Evolutionary conservation across 2,113 vertebrate species (phyloP), one percentile per base, ranked within the genome.

Genomic region (Setophaga kirtlandii): DNA sequence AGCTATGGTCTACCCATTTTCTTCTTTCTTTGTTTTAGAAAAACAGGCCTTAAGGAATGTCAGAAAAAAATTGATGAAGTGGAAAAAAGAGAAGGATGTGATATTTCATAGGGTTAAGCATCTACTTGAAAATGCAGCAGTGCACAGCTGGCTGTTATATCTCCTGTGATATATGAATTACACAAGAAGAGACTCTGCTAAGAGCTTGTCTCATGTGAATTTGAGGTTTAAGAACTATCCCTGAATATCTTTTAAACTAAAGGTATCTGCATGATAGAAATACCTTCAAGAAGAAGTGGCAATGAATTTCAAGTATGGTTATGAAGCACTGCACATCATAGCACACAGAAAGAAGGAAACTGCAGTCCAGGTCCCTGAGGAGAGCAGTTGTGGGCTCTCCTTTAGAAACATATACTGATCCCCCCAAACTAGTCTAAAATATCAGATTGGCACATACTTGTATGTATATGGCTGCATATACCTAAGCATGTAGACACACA

Each of bases 61-160:
- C 56, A 75, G 12, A 33, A 76, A 70, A 91, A 82, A 83, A 62
- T 15, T 30, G 46, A 62, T 39, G 46, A 94, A 86, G 47, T 49
- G 89, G 31, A 81, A 75, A 84, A 68, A 87, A 87, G 44, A 93
- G 33, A 44, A 83, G 82, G 82, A 62, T 83, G 90, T 92, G 62
- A 87, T 87, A 92, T 96, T 92, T 88, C 87, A 63, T 80, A 67
- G 90, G 76, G 83, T 96, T 96, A 96, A 86, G 68, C 73, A 96
- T 75, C 87, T 65, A 86, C 78, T 94, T 96, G 81, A 89, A 90
- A 93, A 83, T 39, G 41, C 49, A 52, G 33, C 78, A 78, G 35
- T 0, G 0, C 64, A 70, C 60, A 94, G 73, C 52, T 93, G 83
- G 47, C n/a, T 74, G 25, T 80, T 16, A 0, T 56, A 42, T 60